Base-by-base conservation (phyloP, 2,113 vertebrate species). In the Telmatochromis brachygnathus region DNA sequence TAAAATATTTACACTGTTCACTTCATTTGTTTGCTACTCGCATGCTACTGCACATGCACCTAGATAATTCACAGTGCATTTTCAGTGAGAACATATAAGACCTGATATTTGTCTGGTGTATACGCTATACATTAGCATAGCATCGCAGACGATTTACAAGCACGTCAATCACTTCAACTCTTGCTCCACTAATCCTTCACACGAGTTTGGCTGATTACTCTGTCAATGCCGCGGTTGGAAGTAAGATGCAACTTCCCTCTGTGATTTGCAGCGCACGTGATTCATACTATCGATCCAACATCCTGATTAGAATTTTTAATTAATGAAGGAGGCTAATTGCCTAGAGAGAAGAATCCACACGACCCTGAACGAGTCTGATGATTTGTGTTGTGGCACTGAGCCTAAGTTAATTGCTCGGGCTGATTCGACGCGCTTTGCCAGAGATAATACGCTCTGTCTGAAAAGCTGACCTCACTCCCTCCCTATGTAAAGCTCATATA, bases 281-380 rank as follows among this genome's bases (percentile, higher is more conserved):
- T 95, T 94, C 94, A 94, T 91, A 91, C 84, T 92, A 96, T 96
- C 49, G 94, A 96, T 95, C 94, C 93, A 91, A 94, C 93, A 91
- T 93, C 88, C 92, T 92, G 93, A 96, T 96, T 95, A 95, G 92
- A 94, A 96, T 96, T 95, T 95, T 96, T 94, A 96, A 96, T 96
- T 95, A 96, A 96, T 93, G 93, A 94, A 94, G 84, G 88, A 93
- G 91, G 92, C 89, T 96, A 96, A 96, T 96, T 96, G 94, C 92
- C 92, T 83, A 58, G 92, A 93, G 94, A 93, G 91, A 94, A 87
- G 84, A 91, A 91, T 89, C 65, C 60, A 49, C 86, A 88, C 91
- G 83, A 94, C 93, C 89, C 94, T 83, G 90, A 96, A 94, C 87
- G 80, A 91, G 91, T 77, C 87, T 79, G 88, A 91, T 91, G 91